Percentiles rank a stretch among this genome's conserved stretches.
These are phyloP conservation scores for Pachycephus smyrnensis DNA, from an alignment of 2,888 invertebrate genomes.

Conservation along the genomic window DNA sequence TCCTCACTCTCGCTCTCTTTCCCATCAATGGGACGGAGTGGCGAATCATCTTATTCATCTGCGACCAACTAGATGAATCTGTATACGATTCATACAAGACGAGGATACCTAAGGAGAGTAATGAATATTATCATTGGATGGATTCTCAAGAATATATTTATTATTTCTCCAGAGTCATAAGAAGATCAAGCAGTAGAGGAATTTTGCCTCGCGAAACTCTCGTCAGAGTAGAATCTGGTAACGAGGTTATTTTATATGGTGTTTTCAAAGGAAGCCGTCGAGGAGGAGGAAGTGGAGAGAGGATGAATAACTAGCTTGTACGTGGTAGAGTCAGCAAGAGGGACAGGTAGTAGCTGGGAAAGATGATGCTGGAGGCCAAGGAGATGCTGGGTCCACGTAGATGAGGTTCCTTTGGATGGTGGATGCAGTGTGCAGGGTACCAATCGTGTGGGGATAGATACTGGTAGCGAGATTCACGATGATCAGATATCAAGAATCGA, in stretches of 20 bases:
- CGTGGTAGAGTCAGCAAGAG: background rate
- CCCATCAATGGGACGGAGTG: background rate
- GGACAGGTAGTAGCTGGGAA: background rate
- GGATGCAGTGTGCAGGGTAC: background rate
- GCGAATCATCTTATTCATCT: background rate
- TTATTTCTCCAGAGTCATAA: background rate
- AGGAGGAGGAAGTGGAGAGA: slow-evolving; percentile 15
- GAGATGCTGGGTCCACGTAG: background rate
- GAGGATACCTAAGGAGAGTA: background rate
- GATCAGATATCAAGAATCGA: slow-evolving; percentile 51
- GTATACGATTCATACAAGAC: background rate
- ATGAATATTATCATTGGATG: background rate
- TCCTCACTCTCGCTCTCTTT: background rate
- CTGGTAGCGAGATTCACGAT: slow-evolving; percentile 1
- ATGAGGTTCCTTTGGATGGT: background rate
- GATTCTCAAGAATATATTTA: background rate
- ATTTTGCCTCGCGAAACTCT: background rate
- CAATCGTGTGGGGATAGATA: background rate
- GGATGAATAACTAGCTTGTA: background rate
- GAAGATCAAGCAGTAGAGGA: too few species aligned
- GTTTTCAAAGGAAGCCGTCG: slow-evolving; percentile 30
- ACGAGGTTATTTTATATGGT: background rate
- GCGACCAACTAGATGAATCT: background rate
- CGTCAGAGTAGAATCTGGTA: background rate
- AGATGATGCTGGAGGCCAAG: background rate